Evolutionary conservation across 2,888 invertebrate species (phyloP).

Genomic region (Seira musarum): DNA sequence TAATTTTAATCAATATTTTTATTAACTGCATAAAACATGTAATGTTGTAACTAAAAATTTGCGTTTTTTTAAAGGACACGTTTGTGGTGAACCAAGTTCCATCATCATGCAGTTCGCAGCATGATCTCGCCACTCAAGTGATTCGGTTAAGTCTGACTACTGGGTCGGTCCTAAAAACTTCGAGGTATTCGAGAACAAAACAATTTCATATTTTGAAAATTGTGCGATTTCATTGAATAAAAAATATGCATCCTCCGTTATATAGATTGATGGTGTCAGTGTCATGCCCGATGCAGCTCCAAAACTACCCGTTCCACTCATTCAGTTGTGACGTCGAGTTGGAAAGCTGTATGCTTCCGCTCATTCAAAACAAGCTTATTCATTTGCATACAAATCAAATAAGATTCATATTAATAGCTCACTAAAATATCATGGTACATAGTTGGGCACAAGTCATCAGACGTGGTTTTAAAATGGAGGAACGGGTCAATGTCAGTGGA

Average conservation of each 20-base stretch:
- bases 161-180: conserved; percentile 50
- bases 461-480: conserved; percentile 43
- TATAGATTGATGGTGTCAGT: conserved; percentile 43
- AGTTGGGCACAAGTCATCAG: conserved; percentile 51
- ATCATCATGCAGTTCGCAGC: background rate
- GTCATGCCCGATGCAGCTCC: conserved; percentile 45
- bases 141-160: conserved; percentile 16
- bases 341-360: conserved; percentile 58
- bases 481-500: conserved; percentile 43
- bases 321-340: conserved; percentile 46
- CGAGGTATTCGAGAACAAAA: conserved; percentile 20
- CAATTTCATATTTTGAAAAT: too few species aligned
- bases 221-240: too few species aligned
- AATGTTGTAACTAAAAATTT: background rate
- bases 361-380: too few species aligned
- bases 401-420: too few species aligned
- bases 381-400: too few species aligned
- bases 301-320: conserved; percentile 45
- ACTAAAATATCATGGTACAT: too few species aligned
- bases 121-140: conserved; percentile 23
- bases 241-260: background rate
- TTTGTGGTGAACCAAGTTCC: conserved; percentile 51
- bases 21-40: too few species aligned
- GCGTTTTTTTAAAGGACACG: conserved; percentile 33
- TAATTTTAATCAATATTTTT: background rate